Base-by-base conservation (phyloP, 92 coral and sea anemone species). In the Epizoanthus stellaris region DNA sequence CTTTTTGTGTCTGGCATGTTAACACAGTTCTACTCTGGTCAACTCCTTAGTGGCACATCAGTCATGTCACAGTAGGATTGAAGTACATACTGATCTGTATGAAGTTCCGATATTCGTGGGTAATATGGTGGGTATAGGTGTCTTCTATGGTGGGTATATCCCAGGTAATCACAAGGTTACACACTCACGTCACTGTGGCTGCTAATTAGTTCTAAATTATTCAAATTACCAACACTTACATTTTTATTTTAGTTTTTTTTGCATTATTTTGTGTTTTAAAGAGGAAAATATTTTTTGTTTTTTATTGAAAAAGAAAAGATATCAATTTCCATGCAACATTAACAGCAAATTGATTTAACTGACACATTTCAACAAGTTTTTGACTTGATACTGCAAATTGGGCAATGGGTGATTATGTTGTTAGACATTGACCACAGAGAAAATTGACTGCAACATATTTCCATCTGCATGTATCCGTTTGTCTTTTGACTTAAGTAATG, bases 91-190 rank as follows among this genome's bases (percentile, higher is more conserved):
- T 61, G 83, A 79, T 79, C 83, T 5, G 43, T 49, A 15, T 21
- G 83, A 43, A 14, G 73, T 77, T 81, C 91, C 85, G 76, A 65
- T 88, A 88, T 83, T 88, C 86, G 85, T 88, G 90, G 94, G 91
- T 94, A 77, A 80, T 77, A 91, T 91, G 98, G 98, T 95, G 98
- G 98, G 98, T 95, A 95, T 95, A 95, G 94, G 95, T 92, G 85
- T 85, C 80, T 20, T 34, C 60, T 62, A 79, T 79, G 83, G 83
- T 79, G 83, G 83, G 83, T 79, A 79, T 79, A 79, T 71, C 91
- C 85, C 95, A 90, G 95, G 95, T 91, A 91, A 89, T 59, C 64
- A 62, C 64, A 75, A 74, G 17, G 43, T 15, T 17, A 17, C 21
- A 20, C 59, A 52, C 17, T 52, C 77, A 20, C 86, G 19, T 72